Evolutionary conservation across 1,140 invertebrate genomes (phyloP).

Genomic region (Macrotrachela quadricornifera): DNA sequence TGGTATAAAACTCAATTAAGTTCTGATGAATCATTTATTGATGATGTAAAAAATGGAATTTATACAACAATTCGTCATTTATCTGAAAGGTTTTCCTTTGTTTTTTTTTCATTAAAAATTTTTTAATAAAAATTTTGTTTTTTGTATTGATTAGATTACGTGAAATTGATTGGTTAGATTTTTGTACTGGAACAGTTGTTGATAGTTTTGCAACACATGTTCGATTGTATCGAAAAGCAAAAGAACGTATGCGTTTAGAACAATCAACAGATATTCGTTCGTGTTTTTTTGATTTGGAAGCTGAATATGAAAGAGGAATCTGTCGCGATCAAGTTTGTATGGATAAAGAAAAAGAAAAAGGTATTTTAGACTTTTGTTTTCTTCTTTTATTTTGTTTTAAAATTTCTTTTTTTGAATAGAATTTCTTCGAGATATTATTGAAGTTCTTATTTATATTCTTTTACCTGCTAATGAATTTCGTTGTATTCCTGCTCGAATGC

Average conservation of each 20-base stretch:
- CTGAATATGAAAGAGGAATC: constrained; percentile 52
- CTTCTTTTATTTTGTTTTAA: constrained; percentile 33
- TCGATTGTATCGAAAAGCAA: no score
- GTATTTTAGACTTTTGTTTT: constrained; percentile 23
- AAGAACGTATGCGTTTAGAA: no score
- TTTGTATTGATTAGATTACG: background rate
- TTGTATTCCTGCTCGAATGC: background rate
- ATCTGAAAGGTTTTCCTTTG: background rate
- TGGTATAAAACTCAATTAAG: constrained; percentile 5
- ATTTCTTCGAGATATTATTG: no score
- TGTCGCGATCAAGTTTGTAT: constrained; percentile 36
- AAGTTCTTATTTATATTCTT: no score
- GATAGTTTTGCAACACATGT: no score
- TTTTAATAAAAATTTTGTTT: background rate
- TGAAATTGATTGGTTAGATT: constrained; percentile 5
- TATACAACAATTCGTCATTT: background rate
- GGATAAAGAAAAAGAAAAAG: constrained; percentile 31
- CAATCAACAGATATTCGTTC: no score
- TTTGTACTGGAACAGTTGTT: background rate
- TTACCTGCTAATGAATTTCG: background rate
- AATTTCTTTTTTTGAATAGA: no score
- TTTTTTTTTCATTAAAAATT: no score
- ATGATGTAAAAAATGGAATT: background rate
- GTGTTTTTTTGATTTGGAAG: constrained; percentile 62
- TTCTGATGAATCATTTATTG: background rate